Evolutionary conservation across 2,888 invertebrate genomes (phyloP).

Genomic region (Brachypalpus laphriformis): DNA sequence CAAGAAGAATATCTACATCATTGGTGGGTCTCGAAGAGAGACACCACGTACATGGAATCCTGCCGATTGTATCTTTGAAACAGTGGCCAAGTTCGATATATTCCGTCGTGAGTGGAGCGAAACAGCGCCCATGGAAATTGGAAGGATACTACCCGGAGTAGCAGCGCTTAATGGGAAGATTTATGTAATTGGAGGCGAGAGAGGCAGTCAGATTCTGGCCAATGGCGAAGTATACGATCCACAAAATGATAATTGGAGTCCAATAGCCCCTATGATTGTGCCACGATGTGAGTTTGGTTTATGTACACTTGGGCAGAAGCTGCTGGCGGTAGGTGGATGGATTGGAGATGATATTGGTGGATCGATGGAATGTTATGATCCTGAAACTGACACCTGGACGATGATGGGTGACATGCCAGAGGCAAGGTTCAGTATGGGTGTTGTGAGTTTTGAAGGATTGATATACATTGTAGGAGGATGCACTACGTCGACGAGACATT

Average conservation of each 20-base stretch:
- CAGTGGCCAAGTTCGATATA: constrained; percentile 91
- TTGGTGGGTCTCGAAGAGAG: constrained; percentile 94
- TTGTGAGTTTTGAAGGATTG: constrained; percentile 86
- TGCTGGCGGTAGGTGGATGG: constrained; percentile 97
- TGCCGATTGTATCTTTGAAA: constrained; percentile 91
- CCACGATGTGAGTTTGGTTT: constrained; percentile 95
- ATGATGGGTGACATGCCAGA: constrained; percentile 91
- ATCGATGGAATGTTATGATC: constrained; percentile 94
- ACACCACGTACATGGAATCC: constrained; percentile 89
- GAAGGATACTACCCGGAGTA: constrained; percentile 94
- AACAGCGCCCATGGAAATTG: constrained; percentile 91
- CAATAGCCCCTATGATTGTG: constrained; percentile 89
- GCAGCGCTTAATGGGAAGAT: constrained; percentile 92
- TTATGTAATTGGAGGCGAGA: constrained; percentile 95
- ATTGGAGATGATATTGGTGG: constrained; percentile 95
- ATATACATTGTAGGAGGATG: constrained; percentile 97
- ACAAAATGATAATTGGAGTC: constrained; percentile 85
- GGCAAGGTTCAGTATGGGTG: constrained; percentile 95
- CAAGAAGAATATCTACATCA: constrained; percentile 93
- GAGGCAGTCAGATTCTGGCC: constrained; percentile 93
- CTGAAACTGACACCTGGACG: constrained; percentile 90
- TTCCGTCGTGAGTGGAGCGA: constrained; percentile 89
- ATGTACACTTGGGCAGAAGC: constrained; percentile 90
- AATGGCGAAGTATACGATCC: constrained; percentile 94
- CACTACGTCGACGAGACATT: constrained; percentile 90